A percentile compares a stretch with the other conserved stretches of the same genome.
These are phyloP conservation scores for Eremobia ochroleuca DNA, from an alignment of 2,888 invertebrate genomes.

Conservation along the genomic window DNA sequence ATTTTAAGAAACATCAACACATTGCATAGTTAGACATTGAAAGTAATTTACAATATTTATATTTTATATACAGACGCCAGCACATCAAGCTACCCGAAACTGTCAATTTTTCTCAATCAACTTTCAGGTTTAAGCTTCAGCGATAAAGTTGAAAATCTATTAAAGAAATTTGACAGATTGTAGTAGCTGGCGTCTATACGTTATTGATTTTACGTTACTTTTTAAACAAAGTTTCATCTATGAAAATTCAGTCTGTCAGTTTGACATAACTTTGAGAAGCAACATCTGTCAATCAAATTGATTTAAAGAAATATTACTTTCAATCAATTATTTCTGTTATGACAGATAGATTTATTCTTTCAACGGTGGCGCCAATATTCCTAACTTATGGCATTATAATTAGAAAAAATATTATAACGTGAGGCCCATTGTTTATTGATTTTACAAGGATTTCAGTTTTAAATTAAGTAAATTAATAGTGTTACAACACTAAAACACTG, in stretches of 20 bases:
- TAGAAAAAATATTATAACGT: background rate
- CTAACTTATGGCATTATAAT: background rate
- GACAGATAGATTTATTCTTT: constrained; percentile 20
- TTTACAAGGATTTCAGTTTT: background rate
- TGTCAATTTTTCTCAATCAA: no score
- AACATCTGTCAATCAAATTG: constrained; percentile 70
- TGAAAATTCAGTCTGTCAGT: constrained; percentile 73
- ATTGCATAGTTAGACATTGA: constrained; percentile 47
- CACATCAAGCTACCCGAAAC: no score
- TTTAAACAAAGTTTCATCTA: constrained; percentile 46
- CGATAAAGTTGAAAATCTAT: no score
- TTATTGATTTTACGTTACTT: constrained; percentile 32
- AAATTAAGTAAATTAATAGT: background rate
- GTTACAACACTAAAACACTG: no score
- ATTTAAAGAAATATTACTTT: constrained; percentile 42
- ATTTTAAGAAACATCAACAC: constrained; percentile 24
- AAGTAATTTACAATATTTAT: constrained; percentile 49
- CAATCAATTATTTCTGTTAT: constrained; percentile 37
- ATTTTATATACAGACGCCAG: no score
- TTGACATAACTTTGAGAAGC: constrained; percentile 66
- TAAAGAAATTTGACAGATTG: no score
- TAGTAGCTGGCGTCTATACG: no score
- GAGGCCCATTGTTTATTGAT: background rate
- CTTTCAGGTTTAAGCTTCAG: no score
- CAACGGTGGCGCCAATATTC: constrained; percentile 42